Evolutionary conservation across 2,888 invertebrate species (phyloP).

Genomic region (Aromia moschata): DNA sequence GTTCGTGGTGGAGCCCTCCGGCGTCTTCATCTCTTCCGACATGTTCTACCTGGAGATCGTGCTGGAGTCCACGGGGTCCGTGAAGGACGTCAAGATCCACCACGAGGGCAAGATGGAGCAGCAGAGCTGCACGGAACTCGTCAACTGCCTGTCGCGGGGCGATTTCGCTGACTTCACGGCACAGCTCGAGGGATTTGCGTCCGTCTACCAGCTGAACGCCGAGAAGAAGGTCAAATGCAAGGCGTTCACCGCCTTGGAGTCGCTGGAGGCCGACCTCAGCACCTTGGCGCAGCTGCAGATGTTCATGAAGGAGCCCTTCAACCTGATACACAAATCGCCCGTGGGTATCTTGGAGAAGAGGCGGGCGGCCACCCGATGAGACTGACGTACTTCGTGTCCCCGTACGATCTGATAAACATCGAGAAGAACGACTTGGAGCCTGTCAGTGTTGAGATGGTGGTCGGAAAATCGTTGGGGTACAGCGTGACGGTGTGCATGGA

Average conservation of each 20-base stretch:
- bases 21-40: conserved; percentile 91
- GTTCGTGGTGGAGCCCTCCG: conserved; percentile 84
- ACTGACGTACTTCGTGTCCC: conserved; percentile 92
- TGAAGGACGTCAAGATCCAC: conserved; percentile 91
- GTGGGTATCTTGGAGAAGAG: conserved; percentile 87
- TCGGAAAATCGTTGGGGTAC: conserved; percentile 77
- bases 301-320: conserved; percentile 75
- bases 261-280: conserved; percentile 88
- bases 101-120: conserved; percentile 88
- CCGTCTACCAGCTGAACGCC: conserved; percentile 92
- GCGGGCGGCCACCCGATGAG: conserved; percentile 92
- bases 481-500: conserved; percentile 92
- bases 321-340: conserved; percentile 86
- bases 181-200: conserved; percentile 82
- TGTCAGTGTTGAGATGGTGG: conserved; percentile 78
- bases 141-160: conserved; percentile 81
- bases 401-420: conserved; percentile 87
- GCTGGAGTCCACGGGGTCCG: conserved; percentile 82
- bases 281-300: conserved; percentile 81
- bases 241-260: conserved; percentile 91
- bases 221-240: conserved; percentile 95
- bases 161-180: conserved; percentile 93
- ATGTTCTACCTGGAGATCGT: conserved; percentile 96
- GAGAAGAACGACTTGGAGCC: conserved; percentile 77
- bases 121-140: conserved; percentile 89